These are phyloP conservation scores for Phymorhynchus buccinoides DNA, from an alignment of 1,140 invertebrate genomes.

Conservation along the genomic window DNA sequence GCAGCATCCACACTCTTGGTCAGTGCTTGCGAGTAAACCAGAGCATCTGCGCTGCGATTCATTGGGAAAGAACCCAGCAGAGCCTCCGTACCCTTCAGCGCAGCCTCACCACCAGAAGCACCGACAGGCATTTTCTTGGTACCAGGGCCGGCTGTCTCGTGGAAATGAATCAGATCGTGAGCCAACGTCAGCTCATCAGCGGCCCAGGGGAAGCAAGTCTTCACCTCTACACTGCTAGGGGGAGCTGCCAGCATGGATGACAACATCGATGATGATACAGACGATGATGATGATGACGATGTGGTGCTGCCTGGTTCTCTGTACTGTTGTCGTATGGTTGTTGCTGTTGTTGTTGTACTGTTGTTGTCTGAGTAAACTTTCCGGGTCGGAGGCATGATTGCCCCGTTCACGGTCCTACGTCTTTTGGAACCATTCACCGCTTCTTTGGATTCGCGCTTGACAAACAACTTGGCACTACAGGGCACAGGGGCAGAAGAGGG, in stretches of 20 bases:
- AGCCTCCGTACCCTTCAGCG: no score
- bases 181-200: conserved; percentile 36
- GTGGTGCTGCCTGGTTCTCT: not conserved
- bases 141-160: conserved; percentile 10
- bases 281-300: not conserved
- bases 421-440: conserved; percentile 21
- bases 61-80: no score
- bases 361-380: no score
- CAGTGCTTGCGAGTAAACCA: not conserved
- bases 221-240: not conserved
- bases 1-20: not conserved
- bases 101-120: no score
- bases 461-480: not conserved
- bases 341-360: not conserved
- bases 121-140: not conserved
- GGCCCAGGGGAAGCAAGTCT: not conserved
- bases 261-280: not conserved
- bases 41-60: not conserved
- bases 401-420: not conserved
- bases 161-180: conserved; percentile 36
- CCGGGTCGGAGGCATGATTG: no score
- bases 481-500: not conserved
- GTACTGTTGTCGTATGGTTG: not conserved
- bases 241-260: not conserved
- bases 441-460: conserved; percentile 20